Percentiles rank a stretch among this genome's conserved stretches.
phyloP scores from a whole-genome alignment of 1,140 invertebrate species.

The Cataglyphis hispanica region DNA sequence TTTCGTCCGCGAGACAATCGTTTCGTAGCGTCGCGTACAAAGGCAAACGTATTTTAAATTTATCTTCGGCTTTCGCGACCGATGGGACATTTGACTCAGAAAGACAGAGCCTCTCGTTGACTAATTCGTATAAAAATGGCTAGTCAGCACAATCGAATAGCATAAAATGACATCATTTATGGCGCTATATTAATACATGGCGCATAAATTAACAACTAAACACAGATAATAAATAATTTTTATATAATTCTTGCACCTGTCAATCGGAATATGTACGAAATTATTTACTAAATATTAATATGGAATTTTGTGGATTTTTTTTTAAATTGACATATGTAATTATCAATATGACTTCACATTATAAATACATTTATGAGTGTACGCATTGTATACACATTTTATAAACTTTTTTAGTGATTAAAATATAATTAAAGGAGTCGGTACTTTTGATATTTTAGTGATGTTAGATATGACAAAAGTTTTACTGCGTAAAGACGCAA shows the following conservation, averaged over 20 bases:
- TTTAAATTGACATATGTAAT: not conserved
- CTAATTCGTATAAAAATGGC: not conserved
- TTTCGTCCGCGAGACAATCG: slow-evolving; percentile 64
- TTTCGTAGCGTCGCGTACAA: not conserved
- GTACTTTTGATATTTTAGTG: slow-evolving; percentile 24
- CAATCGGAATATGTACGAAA: not conserved
- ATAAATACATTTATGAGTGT: slow-evolving; percentile 3
- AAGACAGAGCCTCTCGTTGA: no score
- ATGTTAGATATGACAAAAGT: not conserved
- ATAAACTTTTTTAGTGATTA: not conserved
- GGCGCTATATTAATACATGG: not conserved
- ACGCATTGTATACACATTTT: no score
- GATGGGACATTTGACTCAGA: not conserved
- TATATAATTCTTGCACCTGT: not conserved
- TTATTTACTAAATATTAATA: not conserved
- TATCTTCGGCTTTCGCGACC: slow-evolving; percentile 47
- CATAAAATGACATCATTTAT: not conserved
- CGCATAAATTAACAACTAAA: not conserved
- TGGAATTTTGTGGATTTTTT: not conserved
- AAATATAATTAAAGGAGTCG: not conserved
- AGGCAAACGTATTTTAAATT: slow-evolving; percentile 68
- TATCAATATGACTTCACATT: slow-evolving; percentile 10
- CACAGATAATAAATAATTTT: not conserved
- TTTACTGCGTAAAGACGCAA: not conserved
- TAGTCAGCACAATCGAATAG: not conserved